These are phyloP conservation scores for Megalops atlanticus DNA, from an alignment of 2,113 vertebrate genomes.

Conservation along the genomic window DNA sequence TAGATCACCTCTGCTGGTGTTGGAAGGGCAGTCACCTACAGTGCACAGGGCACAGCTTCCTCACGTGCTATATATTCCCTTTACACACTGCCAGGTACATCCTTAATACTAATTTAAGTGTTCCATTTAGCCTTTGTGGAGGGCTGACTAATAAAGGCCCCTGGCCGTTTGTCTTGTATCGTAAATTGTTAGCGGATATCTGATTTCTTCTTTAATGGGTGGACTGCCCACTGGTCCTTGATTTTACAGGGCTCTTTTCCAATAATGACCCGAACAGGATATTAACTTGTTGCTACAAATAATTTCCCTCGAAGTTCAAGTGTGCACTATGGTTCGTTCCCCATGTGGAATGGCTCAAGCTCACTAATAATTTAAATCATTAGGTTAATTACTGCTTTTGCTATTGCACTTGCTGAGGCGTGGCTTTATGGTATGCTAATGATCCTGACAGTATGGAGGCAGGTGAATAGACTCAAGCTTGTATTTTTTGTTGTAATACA, in stretches of 20 bases:
- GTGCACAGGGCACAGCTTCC: not conserved
- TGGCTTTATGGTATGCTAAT: not conserved
- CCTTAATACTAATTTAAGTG: constrained; percentile 62
- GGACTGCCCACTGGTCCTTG: constrained; percentile 52
- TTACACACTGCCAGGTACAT: not conserved
- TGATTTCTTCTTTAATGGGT: constrained; percentile 59
- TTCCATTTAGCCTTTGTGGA: constrained; percentile 54
- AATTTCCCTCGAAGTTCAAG: not conserved
- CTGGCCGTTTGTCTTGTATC: constrained; percentile 52
- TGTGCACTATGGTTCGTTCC: not conserved
- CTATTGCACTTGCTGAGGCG: not conserved
- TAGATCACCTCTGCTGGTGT: constrained; percentile 52
- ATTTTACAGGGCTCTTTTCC: constrained; percentile 53
- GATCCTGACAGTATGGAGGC: not conserved
- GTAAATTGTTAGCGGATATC: constrained; percentile 63
- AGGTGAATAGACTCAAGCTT: not conserved
- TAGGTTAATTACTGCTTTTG: not conserved
- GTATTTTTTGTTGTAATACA: not conserved
- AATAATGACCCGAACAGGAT: constrained; percentile 5
- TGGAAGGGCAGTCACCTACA: constrained; percentile 48
- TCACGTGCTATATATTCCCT: not conserved
- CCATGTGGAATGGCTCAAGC: not conserved
- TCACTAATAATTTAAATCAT: not conserved
- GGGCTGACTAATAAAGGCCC: constrained; percentile 43
- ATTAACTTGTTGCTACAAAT: not conserved